These are phyloP conservation scores for Drosophila serrata DNA, from an alignment of 1,140 invertebrate species.

Conservation along the genomic window DNA sequence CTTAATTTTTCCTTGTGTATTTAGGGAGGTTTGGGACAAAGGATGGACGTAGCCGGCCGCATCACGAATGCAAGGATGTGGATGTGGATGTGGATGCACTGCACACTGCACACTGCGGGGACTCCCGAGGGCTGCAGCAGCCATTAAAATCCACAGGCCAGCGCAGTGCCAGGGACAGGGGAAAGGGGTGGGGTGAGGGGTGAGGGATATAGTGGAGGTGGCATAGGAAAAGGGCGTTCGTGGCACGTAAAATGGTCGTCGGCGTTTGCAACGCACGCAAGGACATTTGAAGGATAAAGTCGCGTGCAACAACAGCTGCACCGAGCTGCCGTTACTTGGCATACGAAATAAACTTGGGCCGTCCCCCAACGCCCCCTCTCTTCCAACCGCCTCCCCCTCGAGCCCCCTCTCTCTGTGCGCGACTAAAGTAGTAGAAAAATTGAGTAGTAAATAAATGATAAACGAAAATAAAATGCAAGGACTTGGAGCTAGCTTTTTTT, in stretches of 20 bases:
- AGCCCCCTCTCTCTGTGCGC: slow-evolving; percentile 30
- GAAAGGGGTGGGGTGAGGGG: neutral
- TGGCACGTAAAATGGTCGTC: slow-evolving; percentile 64
- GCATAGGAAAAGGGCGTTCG: slow-evolving; percentile 14
- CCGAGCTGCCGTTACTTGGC: slow-evolving; percentile 80
- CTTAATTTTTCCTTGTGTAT: neutral
- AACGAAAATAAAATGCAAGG: slow-evolving; percentile 84
- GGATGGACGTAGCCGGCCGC: slow-evolving; percentile 50
- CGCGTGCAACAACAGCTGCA: slow-evolving; percentile 71
- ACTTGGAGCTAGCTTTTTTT: slow-evolving; percentile 49
- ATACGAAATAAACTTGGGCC: slow-evolving; percentile 79
- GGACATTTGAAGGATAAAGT: slow-evolving; percentile 84
- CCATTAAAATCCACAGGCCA: slow-evolving; percentile 78
- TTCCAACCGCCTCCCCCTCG: no score
- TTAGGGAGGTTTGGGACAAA: slow-evolving; percentile 12
- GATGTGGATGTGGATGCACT: slow-evolving; percentile 34
- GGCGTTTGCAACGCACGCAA: slow-evolving; percentile 81
- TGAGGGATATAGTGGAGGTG: neutral
- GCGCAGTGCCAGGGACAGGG: slow-evolving; percentile 4
- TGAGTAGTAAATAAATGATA: slow-evolving; percentile 84
- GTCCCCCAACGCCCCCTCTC: slow-evolving; percentile 1
- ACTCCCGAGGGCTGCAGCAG: slow-evolving; percentile 79
- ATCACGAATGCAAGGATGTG: slow-evolving; percentile 78
- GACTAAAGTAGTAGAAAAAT: slow-evolving; percentile 84
- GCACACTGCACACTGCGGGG: slow-evolving; percentile 57